Evolutionary conservation across 1,140 invertebrate species (phyloP), one percentile per base, ranked within the genome.

Genomic region (Episyrphus balteatus): DNA sequence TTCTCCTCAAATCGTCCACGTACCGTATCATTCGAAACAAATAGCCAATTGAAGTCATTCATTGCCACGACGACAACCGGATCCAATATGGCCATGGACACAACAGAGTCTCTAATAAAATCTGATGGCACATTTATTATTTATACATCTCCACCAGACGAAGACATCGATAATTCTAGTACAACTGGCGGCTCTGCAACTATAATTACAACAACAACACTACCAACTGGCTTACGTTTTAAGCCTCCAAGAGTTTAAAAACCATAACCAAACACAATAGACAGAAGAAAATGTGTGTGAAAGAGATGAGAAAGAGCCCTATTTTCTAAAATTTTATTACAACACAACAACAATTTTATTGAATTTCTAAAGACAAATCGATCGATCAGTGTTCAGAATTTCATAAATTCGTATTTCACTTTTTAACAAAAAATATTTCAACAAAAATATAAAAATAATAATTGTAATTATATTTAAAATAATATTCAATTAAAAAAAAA

Each of bases 41-140:
- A 42, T 12, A 18, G 17, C 12, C n/a, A 41, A 26, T 26, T 41
- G 17, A 41, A 41, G 17, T 26, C 21, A 26, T 15, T 41, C 12
- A 18, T 30, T 12, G 42, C 14, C 10, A 44, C 42, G 13, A 21
- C 17, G 18, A 14, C 42, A 33, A n/a, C 42, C 17, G 10, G 15
- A 51, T 53, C 38, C 53, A 53, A 2, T 49, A 48, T 11, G 49
- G 46, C 18, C 19, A 61, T 61, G 59, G 59, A 59, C 5, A 53
- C 51, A 21, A 33, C 53, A 49, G 55, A 55, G 36, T 48, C 52
- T 18, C 11, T 12, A 3, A 17, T 12, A 18, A 41, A 18, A 12
- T 36, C 34, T 12, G 14, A 15, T 36, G 12, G 34, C 10, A 36
- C 14, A 6, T n/a, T 15, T 36, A 15, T n/a, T 36, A 41, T 17